Evolutionary conservation across 2,888 invertebrate species (phyloP).

Genomic region (Pristionchus entomophagus): DNA sequence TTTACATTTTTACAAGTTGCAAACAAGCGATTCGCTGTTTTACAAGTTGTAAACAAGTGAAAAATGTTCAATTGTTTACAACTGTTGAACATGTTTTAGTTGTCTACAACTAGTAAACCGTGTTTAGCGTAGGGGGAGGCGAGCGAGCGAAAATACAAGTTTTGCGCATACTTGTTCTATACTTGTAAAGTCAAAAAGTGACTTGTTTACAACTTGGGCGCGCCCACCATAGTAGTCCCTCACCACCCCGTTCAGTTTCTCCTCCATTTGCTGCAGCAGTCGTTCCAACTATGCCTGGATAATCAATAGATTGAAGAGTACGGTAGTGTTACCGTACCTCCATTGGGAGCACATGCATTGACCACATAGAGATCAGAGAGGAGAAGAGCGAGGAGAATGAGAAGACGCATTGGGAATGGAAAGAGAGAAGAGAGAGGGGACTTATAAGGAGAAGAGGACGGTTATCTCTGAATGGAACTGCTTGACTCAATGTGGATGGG

Average conservation of each 20-base stretch:
- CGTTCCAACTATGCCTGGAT: not conserved
- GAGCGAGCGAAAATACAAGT: too few relatives aligned
- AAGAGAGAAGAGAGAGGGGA: not conserved
- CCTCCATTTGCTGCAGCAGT: not conserved
- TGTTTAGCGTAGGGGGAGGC: too few relatives aligned
- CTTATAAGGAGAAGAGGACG: not conserved
- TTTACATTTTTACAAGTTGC: too few relatives aligned
- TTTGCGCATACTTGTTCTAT: too few relatives aligned
- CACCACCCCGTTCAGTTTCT: not conserved
- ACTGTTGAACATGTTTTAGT: too few relatives aligned
- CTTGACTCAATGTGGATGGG: not conserved
- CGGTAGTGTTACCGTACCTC: not conserved
- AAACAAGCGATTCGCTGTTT: too few relatives aligned
- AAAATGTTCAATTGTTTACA: too few relatives aligned
- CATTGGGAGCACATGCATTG: slow-evolving; percentile 5
- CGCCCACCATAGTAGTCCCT: too few relatives aligned
- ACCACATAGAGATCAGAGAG: not conserved
- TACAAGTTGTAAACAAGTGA: too few relatives aligned
- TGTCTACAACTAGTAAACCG: too few relatives aligned
- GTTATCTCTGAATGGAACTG: not conserved
- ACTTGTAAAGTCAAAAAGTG: not conserved
- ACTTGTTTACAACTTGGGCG: not conserved
- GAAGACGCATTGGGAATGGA: not conserved
- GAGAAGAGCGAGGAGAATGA: not conserved
- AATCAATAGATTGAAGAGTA: not conserved